Conservation (phyloP, 2,113 vertebrate genomes). For the Bambusicola thoracicus region DNA sequence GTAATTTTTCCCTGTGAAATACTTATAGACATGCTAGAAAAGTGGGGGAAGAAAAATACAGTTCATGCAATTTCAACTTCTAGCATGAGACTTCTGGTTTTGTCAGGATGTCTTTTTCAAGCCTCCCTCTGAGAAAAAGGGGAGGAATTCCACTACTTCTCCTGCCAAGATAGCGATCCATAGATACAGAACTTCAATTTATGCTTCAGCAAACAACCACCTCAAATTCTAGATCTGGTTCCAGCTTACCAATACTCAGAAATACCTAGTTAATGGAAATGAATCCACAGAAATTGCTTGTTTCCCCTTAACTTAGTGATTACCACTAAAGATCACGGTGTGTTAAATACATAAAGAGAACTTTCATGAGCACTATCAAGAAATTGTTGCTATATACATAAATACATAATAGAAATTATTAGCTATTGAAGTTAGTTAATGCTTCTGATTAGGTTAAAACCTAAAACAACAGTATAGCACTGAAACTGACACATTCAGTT, state of each 20-base stretch:
- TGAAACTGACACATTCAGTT: neutral
- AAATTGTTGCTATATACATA: neutral
- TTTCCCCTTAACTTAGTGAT: neutral
- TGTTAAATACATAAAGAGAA: neutral
- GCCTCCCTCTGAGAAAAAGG: neutral
- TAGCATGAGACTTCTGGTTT: accelerated
- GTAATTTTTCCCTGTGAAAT: neutral
- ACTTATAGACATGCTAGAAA: neutral
- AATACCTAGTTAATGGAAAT: neutral
- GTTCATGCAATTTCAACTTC: neutral
- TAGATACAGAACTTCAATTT: neutral
- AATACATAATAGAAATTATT: neutral
- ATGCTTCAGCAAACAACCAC: neutral
- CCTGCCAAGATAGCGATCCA: neutral
- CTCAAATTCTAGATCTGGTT: neutral
- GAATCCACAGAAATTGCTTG: neutral
- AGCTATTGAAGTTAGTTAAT: neutral
- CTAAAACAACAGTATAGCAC: neutral
- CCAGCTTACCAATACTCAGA: neutral
- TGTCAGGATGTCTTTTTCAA: neutral
- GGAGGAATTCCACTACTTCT: neutral
- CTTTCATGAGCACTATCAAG: neutral
- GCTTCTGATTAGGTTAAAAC: neutral
- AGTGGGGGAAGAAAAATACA: neutral
- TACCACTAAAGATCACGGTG: neutral